Base-by-base conservation (phyloP, 2,113 vertebrate species). In the Hepsetus odoe region DNA sequence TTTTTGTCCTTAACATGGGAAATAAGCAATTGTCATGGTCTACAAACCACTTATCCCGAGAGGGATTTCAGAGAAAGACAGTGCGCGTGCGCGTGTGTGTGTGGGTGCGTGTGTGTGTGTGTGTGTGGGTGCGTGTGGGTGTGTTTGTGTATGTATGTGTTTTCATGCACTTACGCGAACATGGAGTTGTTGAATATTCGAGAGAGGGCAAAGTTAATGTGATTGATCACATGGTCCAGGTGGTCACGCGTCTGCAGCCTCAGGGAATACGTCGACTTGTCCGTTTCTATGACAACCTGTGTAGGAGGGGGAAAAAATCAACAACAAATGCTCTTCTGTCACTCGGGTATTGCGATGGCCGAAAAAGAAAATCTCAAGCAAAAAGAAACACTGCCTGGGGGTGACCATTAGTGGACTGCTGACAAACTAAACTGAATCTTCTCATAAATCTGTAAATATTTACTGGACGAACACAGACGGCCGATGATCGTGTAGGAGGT, bases 241-340 rank as follows among this genome's bases (percentile, higher is more conserved):
- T 95, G 94, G 44, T 96, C 95, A 61, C 93, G 90, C 0, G 85
- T 90, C 35, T 94, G 94, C 10, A 97, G 87, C 55, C 92, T 88
- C 80, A 97, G 85, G 16, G 92, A 94, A 88, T 93, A 95, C 55
- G 91, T 90, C 4, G 93, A 93, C 86, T 95, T 95, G 88, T 96
- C 96, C 0, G 96, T 97, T 76, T 97, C 96, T 80, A 97, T 94
- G 80, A 96, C 87, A 76, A 96, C 93, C 96, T 97, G 86, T 5
- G 76, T 35, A 38, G 46, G 24, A 72, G 22, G 30, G 14, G 35
- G 30, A 30, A 62, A 70, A 18, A 42, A 49, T 5, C 35, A 13
- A 49, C 26, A 64, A 26, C 51, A 46, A 69, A 68, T 14, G 53
- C 5, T 24, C 20, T 11, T n/a, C 14, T 18, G 33, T 77, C 74